Evolutionary conservation across 2,888 invertebrate genomes (phyloP).

Genomic region (Coecobrya sp.): DNA sequence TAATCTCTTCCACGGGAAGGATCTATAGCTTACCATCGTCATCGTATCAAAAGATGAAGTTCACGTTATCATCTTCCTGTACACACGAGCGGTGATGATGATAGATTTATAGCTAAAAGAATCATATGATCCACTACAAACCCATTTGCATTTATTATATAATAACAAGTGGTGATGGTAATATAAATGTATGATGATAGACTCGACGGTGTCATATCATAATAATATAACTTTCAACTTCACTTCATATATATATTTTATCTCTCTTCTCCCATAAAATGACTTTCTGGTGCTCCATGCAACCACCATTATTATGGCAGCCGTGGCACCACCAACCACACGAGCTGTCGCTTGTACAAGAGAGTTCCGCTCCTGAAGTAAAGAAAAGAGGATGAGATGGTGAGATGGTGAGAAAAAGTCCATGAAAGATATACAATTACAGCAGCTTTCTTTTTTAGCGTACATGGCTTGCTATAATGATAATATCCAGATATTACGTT

Average conservation of each 20-base stretch:
- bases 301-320: conserved; percentile 35
- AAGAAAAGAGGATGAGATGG: not conserved
- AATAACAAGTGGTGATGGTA: conserved; percentile 44
- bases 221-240: conserved; percentile 8
- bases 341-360: not conserved
- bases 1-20: not conserved
- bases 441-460: conserved; percentile 7
- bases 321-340: conserved; percentile 15
- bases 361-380: not conserved
- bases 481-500: conserved; percentile 12
- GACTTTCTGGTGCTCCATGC: not conserved
- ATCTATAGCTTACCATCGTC: not conserved
- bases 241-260: not conserved
- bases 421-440: conserved; percentile 32
- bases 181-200: conserved; percentile 8
- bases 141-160: conserved; percentile 49
- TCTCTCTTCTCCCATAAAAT: not conserved
- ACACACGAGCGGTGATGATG: not conserved
- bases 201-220: not conserved
- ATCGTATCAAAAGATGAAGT: not conserved
- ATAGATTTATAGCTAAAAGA: conserved; percentile 26
- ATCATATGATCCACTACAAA: conserved; percentile 5
- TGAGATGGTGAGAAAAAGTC: conserved; percentile 41
- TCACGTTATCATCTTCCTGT: not conserved
- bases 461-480: not conserved